Evolutionary conservation across 2,888 invertebrate species (phyloP), one percentile per base, ranked within the genome.

Genomic region (Acronicta alni): DNA sequence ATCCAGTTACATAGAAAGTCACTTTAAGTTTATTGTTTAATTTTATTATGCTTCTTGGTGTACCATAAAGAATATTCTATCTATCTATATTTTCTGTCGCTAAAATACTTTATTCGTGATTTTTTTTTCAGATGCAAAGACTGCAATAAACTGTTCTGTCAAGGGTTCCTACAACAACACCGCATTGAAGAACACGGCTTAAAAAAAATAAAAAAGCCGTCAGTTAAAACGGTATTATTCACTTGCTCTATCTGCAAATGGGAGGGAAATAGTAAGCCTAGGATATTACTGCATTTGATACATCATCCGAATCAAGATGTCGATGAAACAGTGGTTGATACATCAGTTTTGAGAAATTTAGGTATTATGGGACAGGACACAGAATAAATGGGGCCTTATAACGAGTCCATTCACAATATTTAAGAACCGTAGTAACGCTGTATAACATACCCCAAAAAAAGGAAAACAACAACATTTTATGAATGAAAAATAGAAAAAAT

Each of bases 301-400:
- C 93, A 93, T 15, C 93, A 93, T 56, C 93, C 93, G 0, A 76
- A 81, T 0, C 92, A 92, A 35, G 39, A 26, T 0, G 83, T 90
- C 0, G 81, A 87, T 16, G 83, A 83, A 0, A 62, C n/a, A 1
- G 41, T 77, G 0, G 67, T 89, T 0, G 90, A 92, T 71, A 62
- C 90, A 0, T 73, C 72, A 1, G 61, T 85, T 0, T 60, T 87
- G 16, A 80, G 71, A 7, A 47, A 63, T 0, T 68, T 72, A n/a
- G 82, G 78, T 0, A 84, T 86, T 7, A 60, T 67, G 47, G 48
- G 42, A 0, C 42, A 6, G 14, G 20, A n/a, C 10, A 3, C 9
- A 0, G 12, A 30, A 10, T 17, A 32, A 44, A n/a, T 6, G n/a
- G 12, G 5, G 1, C n/a, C n/a, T n/a, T n/a, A n/a, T n/a, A n/a